phyloP scores from a whole-genome alignment of 2,797 vertebrate species.

The Acanthurus tractus region DNA sequence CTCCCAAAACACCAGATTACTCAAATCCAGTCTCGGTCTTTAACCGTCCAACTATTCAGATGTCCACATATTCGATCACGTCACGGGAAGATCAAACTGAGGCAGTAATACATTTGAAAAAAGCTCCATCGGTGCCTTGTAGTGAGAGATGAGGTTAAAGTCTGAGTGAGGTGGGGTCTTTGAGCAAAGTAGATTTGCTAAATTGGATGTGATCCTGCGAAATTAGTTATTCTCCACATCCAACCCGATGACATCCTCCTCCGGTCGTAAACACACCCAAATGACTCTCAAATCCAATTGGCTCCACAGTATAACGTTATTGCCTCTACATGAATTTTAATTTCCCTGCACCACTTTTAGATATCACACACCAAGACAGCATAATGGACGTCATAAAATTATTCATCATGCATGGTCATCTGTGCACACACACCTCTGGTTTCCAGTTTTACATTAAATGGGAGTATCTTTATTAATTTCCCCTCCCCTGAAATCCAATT shows the following conservation, averaged over 20 bases:
- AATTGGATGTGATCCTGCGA: constrained; percentile 48
- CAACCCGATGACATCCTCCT: constrained; percentile 43
- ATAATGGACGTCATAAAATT: constrained; percentile 44
- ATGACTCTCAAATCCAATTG: constrained; percentile 62
- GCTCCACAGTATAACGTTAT: constrained; percentile 33
- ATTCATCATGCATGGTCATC: constrained; percentile 26
- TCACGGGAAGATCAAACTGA: constrained; percentile 45
- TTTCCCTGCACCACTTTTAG: constrained; percentile 59
- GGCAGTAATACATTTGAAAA: constrained; percentile 39
- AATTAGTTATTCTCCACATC: constrained; percentile 53
- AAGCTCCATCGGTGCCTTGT: constrained; percentile 3
- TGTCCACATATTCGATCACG: constrained; percentile 48
- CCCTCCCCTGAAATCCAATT: constrained; percentile 69
- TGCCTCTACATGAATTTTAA: constrained; percentile 41
- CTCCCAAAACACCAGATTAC: constrained; percentile 33
- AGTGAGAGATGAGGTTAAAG: constrained; percentile 30
- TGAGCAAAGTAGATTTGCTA: constrained; percentile 63
- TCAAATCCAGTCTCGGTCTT: constrained; percentile 41
- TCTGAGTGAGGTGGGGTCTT: constrained; percentile 39
- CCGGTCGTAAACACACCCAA: constrained; percentile 55
- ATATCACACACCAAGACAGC: constrained; percentile 46
- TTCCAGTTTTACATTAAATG: constrained; percentile 21
- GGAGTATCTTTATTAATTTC: constrained; percentile 57
- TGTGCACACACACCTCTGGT: constrained; percentile 29
- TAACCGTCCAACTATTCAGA: constrained; percentile 18